Conservation (phyloP, 2,888 invertebrate genomes). For the Drosophila glabriapex region DNA sequence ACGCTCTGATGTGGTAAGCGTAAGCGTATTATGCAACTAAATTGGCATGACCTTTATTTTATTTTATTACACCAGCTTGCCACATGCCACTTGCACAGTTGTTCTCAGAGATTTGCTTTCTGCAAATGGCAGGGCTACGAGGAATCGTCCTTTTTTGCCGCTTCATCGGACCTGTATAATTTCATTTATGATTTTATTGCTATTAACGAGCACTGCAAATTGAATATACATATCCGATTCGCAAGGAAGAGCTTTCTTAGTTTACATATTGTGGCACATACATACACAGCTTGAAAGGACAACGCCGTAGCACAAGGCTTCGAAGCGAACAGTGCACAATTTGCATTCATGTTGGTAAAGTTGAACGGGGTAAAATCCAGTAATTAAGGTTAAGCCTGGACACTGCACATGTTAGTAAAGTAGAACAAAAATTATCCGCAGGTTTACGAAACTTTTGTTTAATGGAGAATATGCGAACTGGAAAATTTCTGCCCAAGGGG, state of each 20-base stretch:
- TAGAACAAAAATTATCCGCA: neutral
- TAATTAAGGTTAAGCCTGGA: constrained; percentile 30
- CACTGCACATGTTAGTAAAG: constrained; percentile 37
- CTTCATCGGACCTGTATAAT: constrained; percentile 27
- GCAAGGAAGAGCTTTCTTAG: constrained; percentile 28
- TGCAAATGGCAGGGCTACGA: constrained; percentile 10
- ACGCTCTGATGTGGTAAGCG: neutral
- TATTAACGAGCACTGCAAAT: constrained; percentile 49
- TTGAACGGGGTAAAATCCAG: constrained; percentile 44
- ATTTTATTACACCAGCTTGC: constrained; percentile 48
- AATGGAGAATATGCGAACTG: neutral
- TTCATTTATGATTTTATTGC: constrained; percentile 52
- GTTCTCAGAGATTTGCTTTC: constrained; percentile 35
- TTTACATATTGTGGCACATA: constrained; percentile 51
- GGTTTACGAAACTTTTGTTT: neutral
- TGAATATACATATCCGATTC: constrained; percentile 54
- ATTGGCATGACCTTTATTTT: constrained; percentile 37
- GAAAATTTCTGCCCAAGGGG: neutral
- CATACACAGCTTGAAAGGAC: constrained; percentile 50
- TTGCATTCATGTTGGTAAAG: constrained; percentile 47
- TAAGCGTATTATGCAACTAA: constrained; percentile 18
- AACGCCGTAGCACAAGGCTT: constrained; percentile 42
- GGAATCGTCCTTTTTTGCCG: constrained; percentile 16
- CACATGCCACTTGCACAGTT: constrained; percentile 43
- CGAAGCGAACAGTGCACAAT: constrained; percentile 22